Evolutionary conservation across 2,888 invertebrate species (phyloP).

Genomic region (Oligia strigilis): DNA sequence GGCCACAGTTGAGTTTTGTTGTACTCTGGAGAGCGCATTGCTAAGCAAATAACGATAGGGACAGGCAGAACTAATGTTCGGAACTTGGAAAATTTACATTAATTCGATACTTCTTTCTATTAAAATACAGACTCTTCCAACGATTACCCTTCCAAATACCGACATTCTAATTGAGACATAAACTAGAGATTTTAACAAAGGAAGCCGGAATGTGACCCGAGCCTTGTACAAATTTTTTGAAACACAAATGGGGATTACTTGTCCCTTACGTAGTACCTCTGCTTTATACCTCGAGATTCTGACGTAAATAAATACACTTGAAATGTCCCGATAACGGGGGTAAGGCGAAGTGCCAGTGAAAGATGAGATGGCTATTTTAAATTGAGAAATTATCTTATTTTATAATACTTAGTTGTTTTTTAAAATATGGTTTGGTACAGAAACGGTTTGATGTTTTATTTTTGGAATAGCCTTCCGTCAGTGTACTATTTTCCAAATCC

Average conservation of each 20-base stretch:
- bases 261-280: slow-evolving; percentile 28
- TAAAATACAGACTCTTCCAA: neutral
- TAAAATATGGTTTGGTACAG: neutral
- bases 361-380: neutral
- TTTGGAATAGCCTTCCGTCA: neutral
- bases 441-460: neutral
- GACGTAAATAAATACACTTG: slow-evolving; percentile 32
- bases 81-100: neutral
- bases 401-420: too few species aligned
- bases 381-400: too few species aligned
- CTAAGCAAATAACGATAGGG: neutral
- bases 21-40: neutral
- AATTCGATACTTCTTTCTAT: neutral
- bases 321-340: slow-evolving; percentile 18
- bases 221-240: slow-evolving; percentile 27
- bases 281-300: slow-evolving; percentile 16
- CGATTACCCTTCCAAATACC: slow-evolving; percentile 13
- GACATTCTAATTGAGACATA: slow-evolving; percentile 23
- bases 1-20: too few species aligned
- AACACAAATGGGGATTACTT: slow-evolving; percentile 34
- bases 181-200: slow-evolving; percentile 22
- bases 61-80: neutral
- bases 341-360: slow-evolving; percentile 25
- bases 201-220: slow-evolving; percentile 21
- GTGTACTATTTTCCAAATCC: neutral